Evolutionary conservation across 2,113 vertebrate genomes (phyloP).

Genomic region (Caretta caretta): DNA sequence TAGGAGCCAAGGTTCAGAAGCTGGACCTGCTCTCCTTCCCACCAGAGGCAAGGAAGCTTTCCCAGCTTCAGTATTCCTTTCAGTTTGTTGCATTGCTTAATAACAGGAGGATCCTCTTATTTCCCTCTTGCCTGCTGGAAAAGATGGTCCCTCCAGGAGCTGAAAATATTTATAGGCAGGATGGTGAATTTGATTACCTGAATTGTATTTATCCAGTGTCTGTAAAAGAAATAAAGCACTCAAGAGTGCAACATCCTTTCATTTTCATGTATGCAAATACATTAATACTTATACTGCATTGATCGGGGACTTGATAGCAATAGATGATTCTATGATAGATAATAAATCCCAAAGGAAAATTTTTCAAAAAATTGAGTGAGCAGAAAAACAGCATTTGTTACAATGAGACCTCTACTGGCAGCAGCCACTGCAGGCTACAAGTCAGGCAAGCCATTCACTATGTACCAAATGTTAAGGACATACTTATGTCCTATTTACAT

Average conservation of each 20-base stretch:
- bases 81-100: neutral
- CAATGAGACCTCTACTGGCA: neutral
- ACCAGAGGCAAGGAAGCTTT: neutral
- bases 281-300: neutral
- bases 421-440: accelerated
- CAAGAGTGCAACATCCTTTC: neutral
- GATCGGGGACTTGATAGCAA: neutral
- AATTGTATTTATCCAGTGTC: accelerated
- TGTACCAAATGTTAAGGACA: neutral
- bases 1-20: neutral
- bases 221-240: neutral
- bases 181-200: neutral
- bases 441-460: neutral
- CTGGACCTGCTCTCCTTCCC: too few species aligned
- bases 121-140: conserved; percentile 23
- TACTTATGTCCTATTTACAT: neutral
- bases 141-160: conserved; percentile 1
- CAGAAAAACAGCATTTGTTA: neutral
- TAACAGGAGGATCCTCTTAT: conserved; percentile 8
- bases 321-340: neutral
- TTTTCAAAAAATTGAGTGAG: neutral
- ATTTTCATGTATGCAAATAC: neutral
- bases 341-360: neutral
- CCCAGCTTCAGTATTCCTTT: neutral
- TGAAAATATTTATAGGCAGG: neutral